phyloP scores from a whole-genome alignment of 2,888 invertebrate genomes.

The Xanthia icteritia region DNA sequence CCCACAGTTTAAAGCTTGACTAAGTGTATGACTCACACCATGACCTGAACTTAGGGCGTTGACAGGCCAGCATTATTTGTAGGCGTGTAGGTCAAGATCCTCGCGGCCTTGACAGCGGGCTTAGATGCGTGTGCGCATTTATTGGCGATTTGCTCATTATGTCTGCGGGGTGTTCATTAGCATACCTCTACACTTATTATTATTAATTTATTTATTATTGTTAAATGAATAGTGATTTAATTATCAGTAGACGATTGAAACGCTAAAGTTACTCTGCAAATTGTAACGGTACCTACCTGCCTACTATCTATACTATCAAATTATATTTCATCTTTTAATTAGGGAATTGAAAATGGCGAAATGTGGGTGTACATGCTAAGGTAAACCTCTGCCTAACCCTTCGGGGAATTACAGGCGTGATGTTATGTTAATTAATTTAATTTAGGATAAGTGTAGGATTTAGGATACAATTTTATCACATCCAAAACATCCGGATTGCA shows the following conservation, averaged over 20 bases:
- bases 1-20: not conserved
- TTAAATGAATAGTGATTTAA: not conserved
- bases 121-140: constrained; percentile 69
- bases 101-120: constrained; percentile 75
- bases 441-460: not conserved
- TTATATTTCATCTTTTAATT: not conserved
- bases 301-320: not conserved
- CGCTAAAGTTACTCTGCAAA: not conserved
- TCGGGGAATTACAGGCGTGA: too few species aligned
- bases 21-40: constrained; percentile 48
- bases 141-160: constrained; percentile 52
- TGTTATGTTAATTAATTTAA: too few species aligned
- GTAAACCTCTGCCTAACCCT: too few species aligned
- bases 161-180: constrained; percentile 42
- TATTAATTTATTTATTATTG: not conserved
- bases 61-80: constrained; percentile 74
- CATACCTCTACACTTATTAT: not conserved
- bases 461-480: too few species aligned
- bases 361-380: too few species aligned
- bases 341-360: too few species aligned
- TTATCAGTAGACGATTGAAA: not conserved
- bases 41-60: constrained; percentile 66
- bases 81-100: constrained; percentile 81
- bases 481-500: too few species aligned
- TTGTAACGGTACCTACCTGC: not conserved